A percentile compares a stretch with the other conserved stretches of the same genome.
phyloP scores from a whole-genome alignment of 2,888 invertebrate genomes.

The Slavum lentiscoides region DNA sequence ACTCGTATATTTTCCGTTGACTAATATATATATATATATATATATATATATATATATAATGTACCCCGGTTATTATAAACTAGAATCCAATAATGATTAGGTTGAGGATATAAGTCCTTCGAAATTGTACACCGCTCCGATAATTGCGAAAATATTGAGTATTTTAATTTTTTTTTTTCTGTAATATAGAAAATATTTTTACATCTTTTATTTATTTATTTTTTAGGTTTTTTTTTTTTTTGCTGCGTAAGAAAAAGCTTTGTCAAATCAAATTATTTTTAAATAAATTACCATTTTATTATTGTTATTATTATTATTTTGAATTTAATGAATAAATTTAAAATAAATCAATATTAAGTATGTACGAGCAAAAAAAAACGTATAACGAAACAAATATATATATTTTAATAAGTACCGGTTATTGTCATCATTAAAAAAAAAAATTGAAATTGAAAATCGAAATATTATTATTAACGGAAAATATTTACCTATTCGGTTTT shows the following conservation, averaged over 20 bases:
- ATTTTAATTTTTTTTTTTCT: no score
- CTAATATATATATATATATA: no score
- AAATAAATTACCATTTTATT: neutral
- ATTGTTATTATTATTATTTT: neutral
- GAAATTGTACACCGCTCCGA: no score
- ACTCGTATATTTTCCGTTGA: no score
- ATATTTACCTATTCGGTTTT: no score
- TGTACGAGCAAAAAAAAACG: neutral
- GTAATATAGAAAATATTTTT: neutral
- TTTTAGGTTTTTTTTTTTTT: neutral
- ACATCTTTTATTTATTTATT: neutral
- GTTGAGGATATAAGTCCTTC: no score
- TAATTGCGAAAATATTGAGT: no score
- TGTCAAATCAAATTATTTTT: neutral
- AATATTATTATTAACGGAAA: no score
- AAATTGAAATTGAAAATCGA: neutral
- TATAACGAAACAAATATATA: neutral
- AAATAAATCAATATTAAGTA: slow-evolving; percentile 9
- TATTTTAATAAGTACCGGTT: neutral
- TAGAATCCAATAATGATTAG: no score
- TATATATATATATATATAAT: no score
- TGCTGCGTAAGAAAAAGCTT: neutral
- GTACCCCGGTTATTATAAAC: no score
- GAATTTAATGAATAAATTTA: neutral
- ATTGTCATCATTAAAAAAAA: neutral